Conservation (phyloP, 2,113 vertebrate genomes). For the Gobius niger region DNA sequence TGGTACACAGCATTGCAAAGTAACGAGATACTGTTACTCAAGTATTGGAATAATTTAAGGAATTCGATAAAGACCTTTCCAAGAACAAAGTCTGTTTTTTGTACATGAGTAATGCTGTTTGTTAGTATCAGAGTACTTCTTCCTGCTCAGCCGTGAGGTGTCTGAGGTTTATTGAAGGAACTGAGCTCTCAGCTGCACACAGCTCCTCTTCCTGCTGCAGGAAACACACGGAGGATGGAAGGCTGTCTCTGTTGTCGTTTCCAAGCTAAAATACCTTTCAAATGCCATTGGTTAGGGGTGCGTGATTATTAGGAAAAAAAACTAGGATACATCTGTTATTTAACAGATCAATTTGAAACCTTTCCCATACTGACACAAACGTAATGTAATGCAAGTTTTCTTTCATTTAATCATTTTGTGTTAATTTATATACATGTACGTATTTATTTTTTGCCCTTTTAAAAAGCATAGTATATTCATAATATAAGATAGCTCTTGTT, state of each 20-base stretch:
- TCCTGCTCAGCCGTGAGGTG: background rate
- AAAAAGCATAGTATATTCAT: too few species aligned
- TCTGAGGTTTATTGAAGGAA: slow-evolving; percentile 55
- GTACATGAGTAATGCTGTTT: background rate
- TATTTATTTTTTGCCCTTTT: too few species aligned
- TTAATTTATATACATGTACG: too few species aligned
- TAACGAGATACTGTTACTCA: background rate
- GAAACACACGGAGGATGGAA: slow-evolving; percentile 68
- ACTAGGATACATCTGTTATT: too few species aligned
- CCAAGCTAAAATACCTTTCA: slow-evolving; percentile 48
- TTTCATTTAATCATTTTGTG: too few species aligned
- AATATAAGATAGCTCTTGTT: too few species aligned
- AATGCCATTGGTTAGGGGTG: background rate
- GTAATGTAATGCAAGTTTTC: too few species aligned
- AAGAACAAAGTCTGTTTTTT: too few species aligned
- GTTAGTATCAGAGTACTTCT: background rate
- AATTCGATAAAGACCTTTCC: too few species aligned
- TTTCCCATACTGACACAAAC: too few species aligned
- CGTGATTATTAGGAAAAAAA: background rate
- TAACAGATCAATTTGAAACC: too few species aligned
- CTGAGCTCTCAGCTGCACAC: slow-evolving; percentile 53
- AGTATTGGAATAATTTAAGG: too few species aligned
- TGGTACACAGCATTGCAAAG: background rate
- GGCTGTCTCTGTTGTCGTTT: slow-evolving; percentile 62
- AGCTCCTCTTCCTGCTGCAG: slow-evolving; percentile 70